Percentiles rank a stretch among this genome's conserved stretches.
phyloP scores from a whole-genome alignment of 1,140 invertebrate genomes.

The Drosophila persimilis region DNA sequence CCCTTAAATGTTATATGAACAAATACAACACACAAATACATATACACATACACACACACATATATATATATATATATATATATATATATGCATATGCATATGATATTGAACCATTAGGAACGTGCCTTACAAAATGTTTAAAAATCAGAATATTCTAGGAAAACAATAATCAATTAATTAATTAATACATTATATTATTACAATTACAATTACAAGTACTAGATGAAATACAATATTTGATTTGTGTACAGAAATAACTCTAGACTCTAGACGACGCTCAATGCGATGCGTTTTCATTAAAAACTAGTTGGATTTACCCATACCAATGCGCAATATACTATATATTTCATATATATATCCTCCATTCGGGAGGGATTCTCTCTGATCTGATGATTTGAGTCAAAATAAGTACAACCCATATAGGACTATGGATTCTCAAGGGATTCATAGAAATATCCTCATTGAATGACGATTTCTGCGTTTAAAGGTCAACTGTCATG shows the following conservation, averaged over 20 bases:
- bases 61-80: neutral
- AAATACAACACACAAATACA: constrained; percentile 4
- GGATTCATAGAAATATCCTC: no score
- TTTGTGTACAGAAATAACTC: constrained; percentile 47
- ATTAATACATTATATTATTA: constrained; percentile 33
- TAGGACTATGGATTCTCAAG: no score
- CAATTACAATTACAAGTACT: constrained; percentile 20
- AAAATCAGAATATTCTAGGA: constrained; percentile 6
- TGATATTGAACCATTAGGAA: constrained; percentile 56
- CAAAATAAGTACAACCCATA: no score
- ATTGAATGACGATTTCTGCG: no score
- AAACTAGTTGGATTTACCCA: constrained; percentile 38
- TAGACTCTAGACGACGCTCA: neutral
- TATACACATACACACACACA: no score
- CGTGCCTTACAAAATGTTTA: constrained; percentile 47
- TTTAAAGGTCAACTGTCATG: no score
- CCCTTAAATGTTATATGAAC: no score
- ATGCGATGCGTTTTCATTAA: constrained; percentile 16
- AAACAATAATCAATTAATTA: constrained; percentile 27
- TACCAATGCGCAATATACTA: constrained; percentile 5
- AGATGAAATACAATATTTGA: constrained; percentile 31
- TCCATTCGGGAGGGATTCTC: no score
- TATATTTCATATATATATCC: constrained; percentile 1
- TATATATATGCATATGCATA: neutral
- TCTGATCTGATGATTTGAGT: no score